These are phyloP conservation scores for Triplophysa tibetana DNA, from an alignment of 2,113 vertebrate species.

Conservation along the genomic window DNA sequence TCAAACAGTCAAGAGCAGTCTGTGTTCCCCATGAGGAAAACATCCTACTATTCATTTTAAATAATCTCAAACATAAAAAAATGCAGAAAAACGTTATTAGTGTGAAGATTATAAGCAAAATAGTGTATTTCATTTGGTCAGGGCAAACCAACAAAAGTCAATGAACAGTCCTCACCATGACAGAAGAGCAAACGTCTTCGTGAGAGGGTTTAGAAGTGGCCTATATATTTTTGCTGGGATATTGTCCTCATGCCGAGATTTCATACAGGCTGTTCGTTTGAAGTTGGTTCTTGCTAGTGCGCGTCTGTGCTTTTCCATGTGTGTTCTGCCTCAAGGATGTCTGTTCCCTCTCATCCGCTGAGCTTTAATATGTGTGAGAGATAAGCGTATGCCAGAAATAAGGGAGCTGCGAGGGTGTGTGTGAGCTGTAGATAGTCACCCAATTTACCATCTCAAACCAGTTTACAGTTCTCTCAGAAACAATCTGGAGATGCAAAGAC, in stretches of 20 bases:
- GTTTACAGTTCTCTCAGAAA: neutral
- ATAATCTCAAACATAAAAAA: no score
- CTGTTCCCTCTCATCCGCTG: slow-evolving; percentile 26
- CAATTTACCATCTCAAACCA: slow-evolving; percentile 6
- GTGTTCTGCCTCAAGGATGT: slow-evolving; percentile 31
- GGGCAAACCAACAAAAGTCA: neutral
- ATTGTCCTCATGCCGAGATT: slow-evolving; percentile 21
- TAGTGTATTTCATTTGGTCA: no score
- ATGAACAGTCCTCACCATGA: neutral
- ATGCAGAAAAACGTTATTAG: no score
- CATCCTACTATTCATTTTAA: no score
- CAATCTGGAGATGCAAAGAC: neutral
- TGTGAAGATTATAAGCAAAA: no score
- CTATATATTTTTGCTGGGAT: slow-evolving; percentile 13
- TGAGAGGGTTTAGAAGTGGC: slow-evolving; percentile 2
- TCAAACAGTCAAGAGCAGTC: no score
- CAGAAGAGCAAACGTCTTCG: neutral
- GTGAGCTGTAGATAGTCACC: slow-evolving; percentile 31
- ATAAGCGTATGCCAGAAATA: slow-evolving; percentile 34
- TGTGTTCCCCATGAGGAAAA: no score
- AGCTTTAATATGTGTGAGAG: slow-evolving; percentile 37
- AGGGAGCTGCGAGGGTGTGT: slow-evolving; percentile 34
- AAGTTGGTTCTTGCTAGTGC: slow-evolving; percentile 20
- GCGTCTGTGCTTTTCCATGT: slow-evolving; percentile 38
- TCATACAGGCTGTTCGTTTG: neutral